These are phyloP conservation scores for Tetragonula clypearis DNA, from an alignment of 1,140 invertebrate genomes.

Conservation along the genomic window DNA sequence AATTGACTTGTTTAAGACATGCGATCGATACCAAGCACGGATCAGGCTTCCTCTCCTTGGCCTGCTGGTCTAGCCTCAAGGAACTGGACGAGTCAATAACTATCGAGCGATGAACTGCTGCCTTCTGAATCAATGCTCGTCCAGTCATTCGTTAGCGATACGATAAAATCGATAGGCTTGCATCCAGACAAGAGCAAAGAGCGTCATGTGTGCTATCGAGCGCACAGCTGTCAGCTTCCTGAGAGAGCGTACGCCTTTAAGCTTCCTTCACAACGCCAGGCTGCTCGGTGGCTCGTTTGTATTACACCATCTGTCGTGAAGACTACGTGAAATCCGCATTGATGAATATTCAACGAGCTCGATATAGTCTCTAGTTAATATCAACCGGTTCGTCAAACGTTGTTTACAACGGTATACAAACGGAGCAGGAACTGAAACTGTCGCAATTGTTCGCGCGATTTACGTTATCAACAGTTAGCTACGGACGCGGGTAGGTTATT, in stretches of 20 bases:
- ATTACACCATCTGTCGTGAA: neutral
- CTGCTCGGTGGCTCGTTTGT: too few relatives aligned
- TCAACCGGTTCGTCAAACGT: neutral
- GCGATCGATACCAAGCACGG: neutral
- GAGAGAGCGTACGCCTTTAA: conserved; percentile 48
- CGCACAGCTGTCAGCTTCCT: conserved; percentile 72
- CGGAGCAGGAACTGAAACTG: neutral
- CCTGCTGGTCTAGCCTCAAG: neutral
- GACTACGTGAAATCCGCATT: conserved; percentile 6
- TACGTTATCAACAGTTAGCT: neutral
- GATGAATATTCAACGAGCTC: conserved; percentile 36
- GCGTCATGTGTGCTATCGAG: conserved; percentile 72
- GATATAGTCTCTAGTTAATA: neutral
- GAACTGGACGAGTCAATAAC: conserved; percentile 51
- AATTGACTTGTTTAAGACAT: neutral
- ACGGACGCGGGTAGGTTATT: neutral
- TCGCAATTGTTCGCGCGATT: neutral
- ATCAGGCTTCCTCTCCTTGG: neutral
- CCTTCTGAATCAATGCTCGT: conserved; percentile 46
- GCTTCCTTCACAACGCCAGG: conserved; percentile 46
- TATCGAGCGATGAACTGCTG: conserved; percentile 46
- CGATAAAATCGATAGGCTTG: conserved; percentile 74
- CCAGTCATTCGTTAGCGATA: conserved; percentile 49
- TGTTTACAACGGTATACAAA: neutral
- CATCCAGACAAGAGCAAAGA: conserved; percentile 68